Evolutionary conservation across 1,140 invertebrate species (phyloP), one percentile per base, ranked within the genome.

Genomic region (Heterodera carotae): DNA sequence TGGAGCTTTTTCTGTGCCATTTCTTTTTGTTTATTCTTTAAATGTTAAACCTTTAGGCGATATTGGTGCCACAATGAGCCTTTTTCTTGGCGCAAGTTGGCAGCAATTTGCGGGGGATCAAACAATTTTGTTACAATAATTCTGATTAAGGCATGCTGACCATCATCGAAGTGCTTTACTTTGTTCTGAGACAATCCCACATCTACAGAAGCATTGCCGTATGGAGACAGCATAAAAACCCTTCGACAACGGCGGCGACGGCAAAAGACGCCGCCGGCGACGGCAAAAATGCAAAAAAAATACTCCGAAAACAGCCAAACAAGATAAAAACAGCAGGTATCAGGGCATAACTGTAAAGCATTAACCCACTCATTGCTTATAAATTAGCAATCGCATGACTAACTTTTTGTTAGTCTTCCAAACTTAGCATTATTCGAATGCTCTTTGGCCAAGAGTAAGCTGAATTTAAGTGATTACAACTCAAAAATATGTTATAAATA

Each of bases 131-230:
- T 73, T 84, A 1, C 31, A 34, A 18, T 53, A 10, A 25, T 33
- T 25, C 6, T 43, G 83, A 80, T 34, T 83, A 82, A 43, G 76
- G 75, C 53, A 75, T 87, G 48, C 73, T 87, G 22, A 87, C 85
- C 34, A 81, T 87, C 27, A 87, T 87, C 69, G 85, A 87, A 80
- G 73, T 87, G 12, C 31, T 86, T 10, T 87, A 87, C 70, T 70
- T 83, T 22, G 85, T 84, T 72, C 75, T 83, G 66, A 70, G 81
- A 39, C 73, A 64, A 7, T 59, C 72, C 25, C 27, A 27, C 31
- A 56, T 74, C 27, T 74, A 74, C 64, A 74, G 64, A 34, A 74
- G 56, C 25, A 56, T 74, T 29, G 43, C 43, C 25, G 72, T 74
- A 2, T 74, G 72, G 72, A 62, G 72, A 34, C 72, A 74, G 25